These are phyloP conservation scores for Mus spicilegus DNA, from an alignment of 2,113 vertebrate species.

Conservation along the genomic window DNA sequence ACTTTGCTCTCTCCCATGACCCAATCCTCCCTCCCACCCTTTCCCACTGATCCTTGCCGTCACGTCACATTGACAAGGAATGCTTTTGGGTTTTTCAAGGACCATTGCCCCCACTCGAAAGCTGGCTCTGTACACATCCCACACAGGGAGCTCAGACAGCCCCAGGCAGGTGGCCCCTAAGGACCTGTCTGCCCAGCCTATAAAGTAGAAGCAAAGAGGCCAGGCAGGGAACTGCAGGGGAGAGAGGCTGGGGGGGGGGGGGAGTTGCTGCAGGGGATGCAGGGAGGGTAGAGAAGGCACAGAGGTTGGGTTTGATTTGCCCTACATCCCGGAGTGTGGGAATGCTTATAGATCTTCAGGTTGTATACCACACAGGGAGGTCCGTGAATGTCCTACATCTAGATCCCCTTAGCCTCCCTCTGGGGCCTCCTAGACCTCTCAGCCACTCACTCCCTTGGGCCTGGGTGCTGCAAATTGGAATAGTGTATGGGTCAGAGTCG, in stretches of 20 bases:
- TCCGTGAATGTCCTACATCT: background rate
- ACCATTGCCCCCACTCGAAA: conserved; percentile 61
- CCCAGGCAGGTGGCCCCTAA: background rate
- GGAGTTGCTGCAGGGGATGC: background rate
- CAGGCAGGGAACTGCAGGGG: background rate
- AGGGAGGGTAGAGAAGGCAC: background rate
- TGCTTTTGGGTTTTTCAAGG: conserved; percentile 65
- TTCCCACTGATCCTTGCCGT: conserved; percentile 63
- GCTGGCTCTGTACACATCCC: conserved; percentile 10
- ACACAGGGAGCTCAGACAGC: background rate
- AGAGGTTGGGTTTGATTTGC: background rate
- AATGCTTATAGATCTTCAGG: background rate
- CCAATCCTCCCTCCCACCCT: conserved; percentile 57
- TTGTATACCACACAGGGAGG: background rate
- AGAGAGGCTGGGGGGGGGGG: accelerated
- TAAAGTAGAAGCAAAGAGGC: background rate
- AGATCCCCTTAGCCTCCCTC: background rate
- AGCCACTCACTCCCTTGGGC: background rate
- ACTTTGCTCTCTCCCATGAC: conserved; percentile 22
- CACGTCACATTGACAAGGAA: conserved; percentile 75
- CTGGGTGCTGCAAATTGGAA: background rate
- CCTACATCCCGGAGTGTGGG: background rate
- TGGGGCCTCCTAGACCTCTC: background rate
- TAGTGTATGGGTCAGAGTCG: background rate
- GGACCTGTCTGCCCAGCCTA: background rate